Evolutionary conservation across 2,797 vertebrate genomes (phyloP).

Genomic region (Danio albolineatus): DNA sequence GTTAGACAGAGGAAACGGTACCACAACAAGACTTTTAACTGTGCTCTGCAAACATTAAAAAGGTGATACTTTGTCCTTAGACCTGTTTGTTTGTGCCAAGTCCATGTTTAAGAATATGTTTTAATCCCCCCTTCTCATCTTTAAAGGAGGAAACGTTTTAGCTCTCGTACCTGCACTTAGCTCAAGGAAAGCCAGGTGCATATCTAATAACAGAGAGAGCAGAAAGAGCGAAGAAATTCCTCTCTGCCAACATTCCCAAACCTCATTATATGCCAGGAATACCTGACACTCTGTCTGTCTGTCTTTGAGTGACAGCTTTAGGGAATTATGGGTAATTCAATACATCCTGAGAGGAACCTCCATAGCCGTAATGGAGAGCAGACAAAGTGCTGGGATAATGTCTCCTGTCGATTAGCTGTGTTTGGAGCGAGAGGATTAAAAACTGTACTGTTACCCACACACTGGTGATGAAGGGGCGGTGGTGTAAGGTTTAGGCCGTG

Average conservation of each 20-base stretch:
- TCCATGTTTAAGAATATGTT: constrained; percentile 65
- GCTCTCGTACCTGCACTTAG: constrained; percentile 52
- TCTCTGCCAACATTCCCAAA: constrained; percentile 53
- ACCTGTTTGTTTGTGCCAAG: constrained; percentile 61
- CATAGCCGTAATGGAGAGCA: constrained; percentile 69
- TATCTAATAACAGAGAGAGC: constrained; percentile 48
- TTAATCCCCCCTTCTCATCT: constrained; percentile 64
- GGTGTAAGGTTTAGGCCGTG: constrained; percentile 26
- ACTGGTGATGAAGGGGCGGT: constrained; percentile 35
- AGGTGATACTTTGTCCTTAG: constrained; percentile 41
- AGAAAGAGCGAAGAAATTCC: constrained; percentile 48
- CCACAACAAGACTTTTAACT: constrained; percentile 33
- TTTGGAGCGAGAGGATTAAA: constrained; percentile 46
- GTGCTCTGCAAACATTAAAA: constrained; percentile 42
- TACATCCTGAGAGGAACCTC: constrained; percentile 63
- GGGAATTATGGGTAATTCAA: constrained; percentile 66
- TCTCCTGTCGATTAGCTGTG: constrained; percentile 29
- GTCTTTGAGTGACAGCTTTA: constrained; percentile 60
- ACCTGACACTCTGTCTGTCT: constrained; percentile 40
- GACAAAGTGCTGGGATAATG: constrained; percentile 63
- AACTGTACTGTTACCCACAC: constrained; percentile 45
- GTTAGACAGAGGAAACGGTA: background rate
- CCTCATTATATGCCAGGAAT: constrained; percentile 43
- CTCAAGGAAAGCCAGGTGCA: constrained; percentile 50
- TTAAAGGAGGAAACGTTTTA: constrained; percentile 44